Evolutionary conservation across 2,888 invertebrate genomes (phyloP).

Genomic region (Stenchaetothrips biformis): DNA sequence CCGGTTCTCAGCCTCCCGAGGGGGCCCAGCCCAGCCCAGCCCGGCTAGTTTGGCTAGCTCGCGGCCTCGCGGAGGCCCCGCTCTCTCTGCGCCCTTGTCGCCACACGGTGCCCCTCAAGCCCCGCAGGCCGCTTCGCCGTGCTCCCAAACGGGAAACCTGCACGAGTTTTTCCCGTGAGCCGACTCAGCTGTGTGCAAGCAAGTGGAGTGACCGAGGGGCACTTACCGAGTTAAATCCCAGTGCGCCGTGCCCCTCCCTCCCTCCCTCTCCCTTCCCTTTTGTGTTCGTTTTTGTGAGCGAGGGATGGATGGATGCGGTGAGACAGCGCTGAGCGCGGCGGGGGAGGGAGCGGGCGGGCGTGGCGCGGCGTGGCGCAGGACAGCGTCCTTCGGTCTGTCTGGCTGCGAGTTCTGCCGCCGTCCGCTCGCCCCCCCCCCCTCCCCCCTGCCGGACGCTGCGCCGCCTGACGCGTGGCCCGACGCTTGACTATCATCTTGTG

Average conservation of each 20-base stretch:
- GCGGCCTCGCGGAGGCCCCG: not conserved
- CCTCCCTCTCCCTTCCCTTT: not conserved
- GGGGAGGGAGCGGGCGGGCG: not conserved
- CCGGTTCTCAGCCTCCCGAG: not conserved
- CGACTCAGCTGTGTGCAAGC: not conserved
- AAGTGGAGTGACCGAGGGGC: slow-evolving; percentile 5
- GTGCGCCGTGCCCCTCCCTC: not conserved
- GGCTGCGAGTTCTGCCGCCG: not conserved
- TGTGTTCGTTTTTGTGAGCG: not conserved
- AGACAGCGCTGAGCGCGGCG: not conserved
- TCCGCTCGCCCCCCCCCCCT: not conserved
- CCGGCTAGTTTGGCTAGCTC: no score
- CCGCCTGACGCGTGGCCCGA: not conserved
- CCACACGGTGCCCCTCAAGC: not conserved
- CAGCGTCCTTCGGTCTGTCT: slow-evolving; percentile 5
- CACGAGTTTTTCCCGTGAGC: not conserved
- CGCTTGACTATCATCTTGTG: no score
- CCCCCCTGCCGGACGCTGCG: not conserved
- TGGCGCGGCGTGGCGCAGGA: not conserved
- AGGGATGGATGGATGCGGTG: not conserved
- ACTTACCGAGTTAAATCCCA: slow-evolving; percentile 17
- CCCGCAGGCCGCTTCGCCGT: not conserved
- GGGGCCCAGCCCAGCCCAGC: no score
- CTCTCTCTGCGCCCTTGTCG: not conserved
- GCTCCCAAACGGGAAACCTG: not conserved